Percentiles rank a stretch among this genome's conserved stretches.
Conservation (phyloP, 2,888 invertebrate species). For the Eristalis tenax region DNA sequence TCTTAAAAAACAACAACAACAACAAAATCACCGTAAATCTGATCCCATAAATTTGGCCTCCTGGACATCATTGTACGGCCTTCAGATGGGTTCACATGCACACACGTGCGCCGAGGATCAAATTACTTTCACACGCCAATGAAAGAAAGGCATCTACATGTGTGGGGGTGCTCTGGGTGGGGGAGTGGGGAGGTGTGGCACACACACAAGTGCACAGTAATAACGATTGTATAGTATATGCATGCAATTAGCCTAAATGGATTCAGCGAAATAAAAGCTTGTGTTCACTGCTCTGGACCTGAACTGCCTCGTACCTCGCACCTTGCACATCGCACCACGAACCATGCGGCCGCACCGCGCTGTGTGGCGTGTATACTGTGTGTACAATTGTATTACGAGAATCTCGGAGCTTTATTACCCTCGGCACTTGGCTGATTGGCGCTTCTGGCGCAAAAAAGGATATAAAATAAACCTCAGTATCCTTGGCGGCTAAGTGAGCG, state of each 20-base stretch:
- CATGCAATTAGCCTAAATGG: constrained; percentile 70
- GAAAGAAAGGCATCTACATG: neutral
- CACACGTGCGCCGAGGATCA: constrained; percentile 47
- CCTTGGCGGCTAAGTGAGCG: neutral
- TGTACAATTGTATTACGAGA: constrained; percentile 44
- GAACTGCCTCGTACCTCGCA: neutral
- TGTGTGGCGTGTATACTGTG: neutral
- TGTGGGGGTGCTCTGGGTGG: neutral
- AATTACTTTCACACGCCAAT: constrained; percentile 68
- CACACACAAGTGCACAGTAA: constrained; percentile 24
- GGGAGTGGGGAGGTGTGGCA: neutral
- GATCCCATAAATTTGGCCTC: constrained; percentile 57
- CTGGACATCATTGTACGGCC: constrained; percentile 35
- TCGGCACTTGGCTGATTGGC: constrained; percentile 53
- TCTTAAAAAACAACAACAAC: constrained; percentile 18
- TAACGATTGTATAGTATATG: constrained; percentile 28
- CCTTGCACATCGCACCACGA: too few relatives aligned
- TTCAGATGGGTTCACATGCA: neutral
- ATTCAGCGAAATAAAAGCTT: constrained; percentile 68
- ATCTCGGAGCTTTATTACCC: constrained; percentile 67
- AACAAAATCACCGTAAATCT: constrained; percentile 48
- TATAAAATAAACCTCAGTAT: constrained; percentile 11
- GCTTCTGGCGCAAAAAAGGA: constrained; percentile 27
- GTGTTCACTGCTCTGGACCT: constrained; percentile 44
- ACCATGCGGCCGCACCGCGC: neutral